Percentiles rank a stretch among this genome's conserved stretches.
These are phyloP conservation scores for Myiotriccus ornatus DNA, from an alignment of 2,797 vertebrate species.

Conservation along the genomic window DNA sequence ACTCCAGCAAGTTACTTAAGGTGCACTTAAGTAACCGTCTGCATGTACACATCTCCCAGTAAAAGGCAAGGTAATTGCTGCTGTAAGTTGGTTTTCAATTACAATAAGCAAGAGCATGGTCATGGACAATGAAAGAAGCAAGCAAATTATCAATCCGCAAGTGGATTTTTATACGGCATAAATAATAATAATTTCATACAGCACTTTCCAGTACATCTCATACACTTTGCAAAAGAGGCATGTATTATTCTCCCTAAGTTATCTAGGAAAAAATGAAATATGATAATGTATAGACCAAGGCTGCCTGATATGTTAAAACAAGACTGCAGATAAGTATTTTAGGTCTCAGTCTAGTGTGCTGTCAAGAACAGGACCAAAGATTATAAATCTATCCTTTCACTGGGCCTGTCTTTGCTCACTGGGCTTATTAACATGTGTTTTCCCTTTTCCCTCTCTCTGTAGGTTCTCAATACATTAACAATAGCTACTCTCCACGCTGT, in stretches of 20 bases:
- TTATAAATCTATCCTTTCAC: background rate
- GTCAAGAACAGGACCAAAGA: background rate
- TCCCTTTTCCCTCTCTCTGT: background rate
- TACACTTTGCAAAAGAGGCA: background rate
- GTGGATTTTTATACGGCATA: background rate
- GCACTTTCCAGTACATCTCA: background rate
- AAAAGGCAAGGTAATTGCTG: background rate
- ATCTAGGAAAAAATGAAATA: background rate
- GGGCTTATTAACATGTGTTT: background rate
- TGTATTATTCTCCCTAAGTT: background rate
- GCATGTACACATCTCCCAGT: background rate
- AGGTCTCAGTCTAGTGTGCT: background rate
- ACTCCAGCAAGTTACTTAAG: conserved; percentile 33
- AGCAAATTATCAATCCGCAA: background rate
- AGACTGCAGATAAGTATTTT: background rate
- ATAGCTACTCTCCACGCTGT: background rate
- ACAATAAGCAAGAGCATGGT: background rate
- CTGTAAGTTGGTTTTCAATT: background rate
- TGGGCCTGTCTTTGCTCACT: background rate
- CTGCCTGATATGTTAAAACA: background rate
- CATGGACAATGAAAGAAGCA: background rate
- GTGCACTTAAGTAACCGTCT: conserved; percentile 45
- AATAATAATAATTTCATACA: background rate
- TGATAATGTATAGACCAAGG: background rate
- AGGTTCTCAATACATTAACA: background rate